Evolutionary conservation across 2,888 invertebrate genomes (phyloP).

Genomic region (Synergus laeviventris): DNA sequence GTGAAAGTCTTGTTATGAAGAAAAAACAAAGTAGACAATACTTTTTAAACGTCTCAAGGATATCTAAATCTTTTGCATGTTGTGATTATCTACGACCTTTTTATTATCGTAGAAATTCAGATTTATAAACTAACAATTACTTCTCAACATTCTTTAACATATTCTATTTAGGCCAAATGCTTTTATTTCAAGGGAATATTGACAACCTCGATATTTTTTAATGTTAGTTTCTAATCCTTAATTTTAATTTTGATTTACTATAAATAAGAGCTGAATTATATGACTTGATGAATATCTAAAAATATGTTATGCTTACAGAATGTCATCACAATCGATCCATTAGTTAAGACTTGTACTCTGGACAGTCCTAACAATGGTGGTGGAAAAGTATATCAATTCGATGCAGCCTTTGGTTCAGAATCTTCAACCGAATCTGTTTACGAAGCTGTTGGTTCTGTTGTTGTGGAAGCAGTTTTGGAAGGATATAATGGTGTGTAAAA

Average conservation of each 20-base stretch:
- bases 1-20: neutral
- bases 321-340: conserved; percentile 81
- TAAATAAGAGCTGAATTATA: too few relatives aligned
- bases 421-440: conserved; percentile 91
- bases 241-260: too few relatives aligned
- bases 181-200: neutral
- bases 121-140: neutral
- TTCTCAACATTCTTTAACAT: neutral
- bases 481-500: conserved; percentile 86
- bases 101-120: neutral
- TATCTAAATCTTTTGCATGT: neutral
- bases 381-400: conserved; percentile 79
- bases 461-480: conserved; percentile 86
- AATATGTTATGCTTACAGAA: conserved; percentile 76
- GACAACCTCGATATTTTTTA: neutral
- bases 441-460: conserved; percentile 84
- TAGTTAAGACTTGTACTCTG: conserved; percentile 78
- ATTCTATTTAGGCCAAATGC: neutral
- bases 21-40: neutral
- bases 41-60: neutral
- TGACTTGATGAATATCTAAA: neutral
- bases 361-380: conserved; percentile 74
- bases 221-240: too few relatives aligned
- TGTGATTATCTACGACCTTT: neutral
- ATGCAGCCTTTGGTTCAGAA: conserved; percentile 87